Conservation (phyloP, 2,797 vertebrate species). For the Ambastaia sidthimunki region DNA sequence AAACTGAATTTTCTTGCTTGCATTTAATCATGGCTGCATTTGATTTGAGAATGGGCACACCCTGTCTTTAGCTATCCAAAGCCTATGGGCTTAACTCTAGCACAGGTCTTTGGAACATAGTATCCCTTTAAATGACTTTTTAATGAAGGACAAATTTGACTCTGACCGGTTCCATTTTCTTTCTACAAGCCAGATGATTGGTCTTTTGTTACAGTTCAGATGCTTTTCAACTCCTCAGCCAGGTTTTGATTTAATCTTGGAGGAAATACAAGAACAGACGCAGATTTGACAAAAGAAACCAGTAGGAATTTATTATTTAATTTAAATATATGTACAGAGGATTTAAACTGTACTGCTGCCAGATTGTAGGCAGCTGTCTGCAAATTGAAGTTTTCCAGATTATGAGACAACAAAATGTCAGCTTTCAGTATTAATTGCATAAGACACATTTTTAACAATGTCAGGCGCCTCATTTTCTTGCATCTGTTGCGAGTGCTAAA, state of each 20-base stretch:
- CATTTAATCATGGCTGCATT: slow-evolving; percentile 12
- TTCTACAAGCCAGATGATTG: slow-evolving; percentile 50
- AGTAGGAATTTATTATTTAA: slow-evolving; percentile 82
- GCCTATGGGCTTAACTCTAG: slow-evolving; percentile 25
- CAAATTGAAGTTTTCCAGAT: slow-evolving; percentile 59
- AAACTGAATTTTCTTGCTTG: neutral
- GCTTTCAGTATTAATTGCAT: slow-evolving; percentile 29
- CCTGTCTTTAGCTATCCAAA: slow-evolving; percentile 34
- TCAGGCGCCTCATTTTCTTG: neutral
- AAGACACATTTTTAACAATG: slow-evolving; percentile 21
- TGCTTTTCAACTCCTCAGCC: slow-evolving; percentile 46
- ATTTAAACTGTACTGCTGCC: slow-evolving; percentile 64
- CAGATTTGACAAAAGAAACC: slow-evolving; percentile 78
- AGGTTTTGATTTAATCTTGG: slow-evolving; percentile 50
- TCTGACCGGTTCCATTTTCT: slow-evolving; percentile 46
- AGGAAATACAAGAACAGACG: slow-evolving; percentile 56
- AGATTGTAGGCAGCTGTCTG: slow-evolving; percentile 64
- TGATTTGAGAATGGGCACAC: slow-evolving; percentile 29
- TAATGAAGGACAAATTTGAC: slow-evolving; percentile 61
- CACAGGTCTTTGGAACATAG: slow-evolving; percentile 49
- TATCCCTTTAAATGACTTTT: slow-evolving; percentile 53
- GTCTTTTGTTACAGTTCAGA: slow-evolving; percentile 56
- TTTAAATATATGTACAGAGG: slow-evolving; percentile 76
- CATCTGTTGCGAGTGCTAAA: slow-evolving; percentile 24
- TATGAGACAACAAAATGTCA: slow-evolving; percentile 56